These are phyloP conservation scores for Cybosia mesomella DNA, from an alignment of 2,888 invertebrate species.

Conservation along the genomic window DNA sequence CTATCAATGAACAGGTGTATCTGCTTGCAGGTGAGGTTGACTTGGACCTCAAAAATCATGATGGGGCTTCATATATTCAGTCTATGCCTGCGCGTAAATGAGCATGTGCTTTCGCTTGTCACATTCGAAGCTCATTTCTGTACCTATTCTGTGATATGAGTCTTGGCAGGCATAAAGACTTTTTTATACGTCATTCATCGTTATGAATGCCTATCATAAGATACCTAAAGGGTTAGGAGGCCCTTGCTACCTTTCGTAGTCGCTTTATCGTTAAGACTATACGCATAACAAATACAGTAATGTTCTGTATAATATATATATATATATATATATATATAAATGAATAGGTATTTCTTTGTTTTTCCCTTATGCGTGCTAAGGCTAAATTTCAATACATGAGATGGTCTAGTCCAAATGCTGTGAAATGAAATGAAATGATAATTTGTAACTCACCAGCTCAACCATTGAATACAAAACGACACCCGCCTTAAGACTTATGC, in stretches of 20 bases:
- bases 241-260: background rate
- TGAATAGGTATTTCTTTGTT: no score
- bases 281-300: background rate
- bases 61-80: no score
- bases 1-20: background rate
- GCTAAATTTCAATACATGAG: no score
- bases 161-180: background rate
- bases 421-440: background rate
- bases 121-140: no score
- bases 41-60: no score
- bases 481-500: conserved; percentile 1
- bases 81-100: no score
- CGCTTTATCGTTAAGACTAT: background rate
- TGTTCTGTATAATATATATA: background rate
- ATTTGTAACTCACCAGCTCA: conserved; percentile 6
- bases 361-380: no score
- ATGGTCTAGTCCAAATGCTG: no score
- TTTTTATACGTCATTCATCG: conserved; percentile 3
- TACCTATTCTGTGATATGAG: background rate
- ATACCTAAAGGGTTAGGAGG: background rate
- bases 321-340: no score
- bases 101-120: no score
- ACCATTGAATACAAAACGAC: conserved; percentile 5
- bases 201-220: conserved; percentile 8
- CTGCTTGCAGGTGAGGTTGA: no score